Conservation (phyloP, 2,888 invertebrate genomes). For the Bembecia ichneumoniformis region DNA sequence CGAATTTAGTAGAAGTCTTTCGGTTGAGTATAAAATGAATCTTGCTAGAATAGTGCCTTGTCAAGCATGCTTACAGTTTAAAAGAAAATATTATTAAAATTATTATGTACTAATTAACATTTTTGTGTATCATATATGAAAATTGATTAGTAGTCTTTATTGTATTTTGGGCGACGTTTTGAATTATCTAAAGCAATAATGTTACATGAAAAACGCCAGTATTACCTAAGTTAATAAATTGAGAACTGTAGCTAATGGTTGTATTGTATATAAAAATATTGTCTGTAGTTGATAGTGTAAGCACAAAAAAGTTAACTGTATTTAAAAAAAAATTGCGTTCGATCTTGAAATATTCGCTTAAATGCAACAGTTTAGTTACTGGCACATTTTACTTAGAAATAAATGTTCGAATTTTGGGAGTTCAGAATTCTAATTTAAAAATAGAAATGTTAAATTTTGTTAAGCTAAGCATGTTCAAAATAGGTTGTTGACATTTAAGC, state of each 20-base stretch:
- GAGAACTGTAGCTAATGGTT: constrained; percentile 27
- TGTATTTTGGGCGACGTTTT: constrained; percentile 21
- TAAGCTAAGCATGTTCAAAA: neutral
- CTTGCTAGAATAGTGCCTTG: constrained; percentile 72
- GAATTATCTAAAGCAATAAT: constrained; percentile 52
- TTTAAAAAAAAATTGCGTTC: no score
- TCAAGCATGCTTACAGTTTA: constrained; percentile 65
- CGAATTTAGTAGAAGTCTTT: constrained; percentile 63
- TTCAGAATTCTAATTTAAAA: no score
- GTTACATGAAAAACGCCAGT: constrained; percentile 50
- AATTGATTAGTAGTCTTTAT: constrained; percentile 5
- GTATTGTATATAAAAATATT: constrained; percentile 22
- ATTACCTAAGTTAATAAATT: constrained; percentile 28
- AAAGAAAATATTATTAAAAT: constrained; percentile 42
- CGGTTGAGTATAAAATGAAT: constrained; percentile 38
- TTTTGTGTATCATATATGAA: constrained; percentile 53
- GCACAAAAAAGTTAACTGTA: neutral
- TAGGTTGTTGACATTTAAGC: neutral
- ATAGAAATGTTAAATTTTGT: no score
- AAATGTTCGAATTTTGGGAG: no score
- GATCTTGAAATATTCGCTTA: no score
- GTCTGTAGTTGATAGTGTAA: constrained; percentile 17
- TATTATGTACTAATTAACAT: constrained; percentile 52
- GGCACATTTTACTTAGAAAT: neutral
- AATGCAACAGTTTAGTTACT: no score